These are phyloP conservation scores for Amiota mariae DNA, from an alignment of 2,888 invertebrate genomes.

Conservation along the genomic window DNA sequence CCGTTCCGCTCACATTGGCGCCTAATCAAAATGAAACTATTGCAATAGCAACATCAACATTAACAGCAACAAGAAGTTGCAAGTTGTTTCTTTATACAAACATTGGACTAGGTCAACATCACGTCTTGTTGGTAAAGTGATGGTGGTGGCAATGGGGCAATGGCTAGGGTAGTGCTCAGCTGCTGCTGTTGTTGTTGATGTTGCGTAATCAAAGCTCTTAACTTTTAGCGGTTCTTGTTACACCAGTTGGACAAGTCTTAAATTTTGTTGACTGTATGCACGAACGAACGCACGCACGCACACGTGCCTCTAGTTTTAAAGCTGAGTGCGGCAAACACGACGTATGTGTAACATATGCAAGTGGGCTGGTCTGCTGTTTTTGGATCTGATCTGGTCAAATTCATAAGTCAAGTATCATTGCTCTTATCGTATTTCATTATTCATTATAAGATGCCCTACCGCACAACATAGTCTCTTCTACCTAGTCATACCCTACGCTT, in stretches of 20 bases:
- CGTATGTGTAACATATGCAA: too few species aligned
- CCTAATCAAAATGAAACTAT: conserved; percentile 6
- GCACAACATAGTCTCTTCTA: too few species aligned
- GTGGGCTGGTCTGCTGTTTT: too few species aligned
- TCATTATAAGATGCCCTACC: too few species aligned
- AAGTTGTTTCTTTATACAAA: not conserved
- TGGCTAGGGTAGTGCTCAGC: not conserved
- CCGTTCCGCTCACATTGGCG: conserved; percentile 21
- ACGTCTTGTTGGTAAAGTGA: not conserved
- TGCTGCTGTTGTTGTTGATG: not conserved
- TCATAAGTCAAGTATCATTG: too few species aligned
- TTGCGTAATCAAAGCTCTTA: conserved; percentile 2
- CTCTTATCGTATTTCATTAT: too few species aligned
- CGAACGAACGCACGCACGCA: not conserved
- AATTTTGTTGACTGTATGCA: not conserved
- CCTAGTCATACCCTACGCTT: too few species aligned
- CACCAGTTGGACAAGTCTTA: conserved; percentile 19
- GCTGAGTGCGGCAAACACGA: too few species aligned
- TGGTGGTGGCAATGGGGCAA: not conserved
- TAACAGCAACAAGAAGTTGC: not conserved
- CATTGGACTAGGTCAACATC: conserved; percentile 17
- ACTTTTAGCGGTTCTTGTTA: conserved; percentile 5
- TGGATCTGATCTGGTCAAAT: too few species aligned
- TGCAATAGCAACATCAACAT: not conserved
- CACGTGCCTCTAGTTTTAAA: too few species aligned